A percentile compares a stretch with the other conserved stretches of the same genome.
Evolutionary conservation across 92 coral and sea anemone genomes (phyloP).

Genomic region (Nematostella vectensis): DNA sequence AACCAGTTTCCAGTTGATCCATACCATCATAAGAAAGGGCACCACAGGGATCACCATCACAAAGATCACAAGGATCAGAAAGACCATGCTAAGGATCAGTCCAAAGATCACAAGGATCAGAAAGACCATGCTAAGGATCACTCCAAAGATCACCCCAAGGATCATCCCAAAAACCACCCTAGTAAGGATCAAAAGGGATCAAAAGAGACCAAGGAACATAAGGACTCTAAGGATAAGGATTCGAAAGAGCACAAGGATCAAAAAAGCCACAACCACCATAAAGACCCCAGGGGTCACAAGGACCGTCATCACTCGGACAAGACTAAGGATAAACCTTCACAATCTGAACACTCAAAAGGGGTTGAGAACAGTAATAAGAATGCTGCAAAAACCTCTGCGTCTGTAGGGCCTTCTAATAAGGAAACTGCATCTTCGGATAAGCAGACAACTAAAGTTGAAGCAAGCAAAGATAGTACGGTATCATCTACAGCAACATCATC

Average conservation of each 20-base stretch:
- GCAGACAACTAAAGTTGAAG: too few relatives aligned
- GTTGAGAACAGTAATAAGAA: neutral
- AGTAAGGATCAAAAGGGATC: constrained; percentile 10
- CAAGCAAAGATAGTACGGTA: too few relatives aligned
- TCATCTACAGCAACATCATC: too few relatives aligned
- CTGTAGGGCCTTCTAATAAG: too few relatives aligned
- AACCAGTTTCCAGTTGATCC: constrained; percentile 91
- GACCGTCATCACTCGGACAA: neutral
- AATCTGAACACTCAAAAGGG: constrained; percentile 3
- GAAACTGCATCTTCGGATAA: too few relatives aligned
- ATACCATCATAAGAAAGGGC: constrained; percentile 47
- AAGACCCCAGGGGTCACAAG: neutral
- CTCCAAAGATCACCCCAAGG: neutral
- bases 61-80: constrained; percentile 10
- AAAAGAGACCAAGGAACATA: constrained; percentile 8
- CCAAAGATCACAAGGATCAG: constrained; percentile 12
- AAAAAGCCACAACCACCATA: neutral
- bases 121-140: neutral
- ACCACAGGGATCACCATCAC: constrained; percentile 22
- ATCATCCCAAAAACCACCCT: neutral
- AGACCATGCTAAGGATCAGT: neutral
- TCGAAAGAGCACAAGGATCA: neutral
- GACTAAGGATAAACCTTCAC: neutral
- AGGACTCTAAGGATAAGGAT: constrained; percentile 6
- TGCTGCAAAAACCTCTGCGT: constrained; percentile 2